These are phyloP conservation scores for Paratilapia polleni DNA, from an alignment of 2,113 vertebrate genomes.

Conservation along the genomic window DNA sequence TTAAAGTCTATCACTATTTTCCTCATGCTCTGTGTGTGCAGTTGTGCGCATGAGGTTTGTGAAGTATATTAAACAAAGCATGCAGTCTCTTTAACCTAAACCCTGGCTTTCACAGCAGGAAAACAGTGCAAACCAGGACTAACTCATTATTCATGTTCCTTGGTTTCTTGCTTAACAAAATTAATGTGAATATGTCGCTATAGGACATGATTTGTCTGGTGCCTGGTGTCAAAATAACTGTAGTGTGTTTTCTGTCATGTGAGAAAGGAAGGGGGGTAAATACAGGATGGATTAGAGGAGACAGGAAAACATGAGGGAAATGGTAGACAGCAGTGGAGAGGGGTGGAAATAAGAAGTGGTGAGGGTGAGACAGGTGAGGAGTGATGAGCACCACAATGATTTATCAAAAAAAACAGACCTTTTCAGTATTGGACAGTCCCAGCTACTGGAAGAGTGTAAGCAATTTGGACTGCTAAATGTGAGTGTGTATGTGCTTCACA, in stretches of 20 bases:
- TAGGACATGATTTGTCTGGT: constrained; percentile 26
- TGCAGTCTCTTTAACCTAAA: constrained; percentile 38
- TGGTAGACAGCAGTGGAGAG: neutral
- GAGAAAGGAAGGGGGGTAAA: constrained; percentile 10
- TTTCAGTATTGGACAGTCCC: neutral
- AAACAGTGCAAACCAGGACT: neutral
- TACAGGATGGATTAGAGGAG: constrained; percentile 1
- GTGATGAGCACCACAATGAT: constrained; percentile 3
- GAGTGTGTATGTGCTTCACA: neutral
- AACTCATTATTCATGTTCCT: constrained; percentile 51
- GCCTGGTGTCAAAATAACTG: constrained; percentile 19
- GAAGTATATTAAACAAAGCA: constrained; percentile 38
- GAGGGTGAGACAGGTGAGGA: constrained; percentile 20
- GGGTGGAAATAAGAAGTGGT: neutral
- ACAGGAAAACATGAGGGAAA: neutral
- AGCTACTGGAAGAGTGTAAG: neutral
- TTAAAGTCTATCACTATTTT: neutral
- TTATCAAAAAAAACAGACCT: constrained; percentile 2
- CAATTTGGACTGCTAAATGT: constrained; percentile 29
- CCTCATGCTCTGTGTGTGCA: neutral
- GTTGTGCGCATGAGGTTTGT: neutral
- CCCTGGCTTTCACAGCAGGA: constrained; percentile 21
- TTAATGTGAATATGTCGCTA: constrained; percentile 18
- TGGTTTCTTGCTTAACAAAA: constrained; percentile 21
- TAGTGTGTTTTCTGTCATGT: neutral